A percentile compares a stretch with the other conserved stretches of the same genome.
These are phyloP conservation scores for Parotia lawesii DNA, from an alignment of 2,113 vertebrate genomes.

Conservation along the genomic window DNA sequence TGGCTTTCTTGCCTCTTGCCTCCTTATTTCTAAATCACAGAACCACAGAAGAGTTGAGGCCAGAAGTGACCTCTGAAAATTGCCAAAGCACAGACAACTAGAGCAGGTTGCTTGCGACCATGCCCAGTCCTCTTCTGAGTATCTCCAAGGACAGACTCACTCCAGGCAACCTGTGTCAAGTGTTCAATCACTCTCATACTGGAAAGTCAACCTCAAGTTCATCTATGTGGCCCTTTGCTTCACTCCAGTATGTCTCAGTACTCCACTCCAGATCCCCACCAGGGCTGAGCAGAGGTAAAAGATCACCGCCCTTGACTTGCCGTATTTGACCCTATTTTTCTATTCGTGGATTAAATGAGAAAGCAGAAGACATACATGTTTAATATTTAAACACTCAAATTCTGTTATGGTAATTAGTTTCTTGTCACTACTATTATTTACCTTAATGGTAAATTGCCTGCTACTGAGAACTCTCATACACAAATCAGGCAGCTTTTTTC, in stretches of 20 bases:
- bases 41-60: neutral
- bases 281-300: neutral
- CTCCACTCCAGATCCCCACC: neutral
- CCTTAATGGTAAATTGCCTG: neutral
- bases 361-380: neutral
- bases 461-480: neutral
- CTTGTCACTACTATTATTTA: neutral
- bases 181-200: neutral
- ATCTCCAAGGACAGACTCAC: neutral
- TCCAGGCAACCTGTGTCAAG: neutral
- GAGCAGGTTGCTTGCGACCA: rapidly evolving
- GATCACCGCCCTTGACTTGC: neutral
- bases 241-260: neutral
- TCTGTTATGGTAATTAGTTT: neutral
- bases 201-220: neutral
- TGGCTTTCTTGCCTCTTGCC: neutral
- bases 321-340: neutral
- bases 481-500: neutral
- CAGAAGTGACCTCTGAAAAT: neutral
- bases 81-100: neutral
- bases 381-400: neutral
- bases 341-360: neutral
- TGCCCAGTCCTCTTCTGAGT: neutral
- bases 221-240: neutral
- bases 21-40: neutral